Conservation (phyloP, 2,888 invertebrate genomes). For the Halocaridina rubra region DNA sequence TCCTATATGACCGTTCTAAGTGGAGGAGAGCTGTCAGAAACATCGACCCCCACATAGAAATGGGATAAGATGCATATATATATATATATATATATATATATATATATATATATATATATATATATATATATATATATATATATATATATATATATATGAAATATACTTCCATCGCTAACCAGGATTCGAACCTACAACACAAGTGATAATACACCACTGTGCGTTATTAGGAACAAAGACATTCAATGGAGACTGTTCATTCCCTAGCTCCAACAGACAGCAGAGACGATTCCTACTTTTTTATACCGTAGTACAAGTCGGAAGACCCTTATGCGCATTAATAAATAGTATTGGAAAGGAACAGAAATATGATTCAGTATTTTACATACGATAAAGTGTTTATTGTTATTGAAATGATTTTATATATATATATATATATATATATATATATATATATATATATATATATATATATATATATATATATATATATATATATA, state of each 20-base stretch:
- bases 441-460: constrained; percentile 16
- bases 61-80: neutral
- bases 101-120: neutral
- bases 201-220: too few species aligned
- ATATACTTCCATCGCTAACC: too few species aligned
- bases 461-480: neutral
- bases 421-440: constrained; percentile 14
- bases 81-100: neutral
- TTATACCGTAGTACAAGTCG: neutral
- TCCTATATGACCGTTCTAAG: too few species aligned
- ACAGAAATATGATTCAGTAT: neutral
- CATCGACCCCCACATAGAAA: too few species aligned
- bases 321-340: neutral
- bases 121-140: neutral
- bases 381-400: neutral
- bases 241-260: too few species aligned
- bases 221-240: too few species aligned
- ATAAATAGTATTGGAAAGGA: too few species aligned
- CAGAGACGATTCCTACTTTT: neutral
- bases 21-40: too few species aligned
- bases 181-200: too few species aligned
- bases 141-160: neutral
- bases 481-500: neutral
- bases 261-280: too few species aligned
- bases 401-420: neutral